Base-by-base conservation (phyloP, 35 echinoderm and acorn worm species). In the Eucidaris tribuloides region DNA sequence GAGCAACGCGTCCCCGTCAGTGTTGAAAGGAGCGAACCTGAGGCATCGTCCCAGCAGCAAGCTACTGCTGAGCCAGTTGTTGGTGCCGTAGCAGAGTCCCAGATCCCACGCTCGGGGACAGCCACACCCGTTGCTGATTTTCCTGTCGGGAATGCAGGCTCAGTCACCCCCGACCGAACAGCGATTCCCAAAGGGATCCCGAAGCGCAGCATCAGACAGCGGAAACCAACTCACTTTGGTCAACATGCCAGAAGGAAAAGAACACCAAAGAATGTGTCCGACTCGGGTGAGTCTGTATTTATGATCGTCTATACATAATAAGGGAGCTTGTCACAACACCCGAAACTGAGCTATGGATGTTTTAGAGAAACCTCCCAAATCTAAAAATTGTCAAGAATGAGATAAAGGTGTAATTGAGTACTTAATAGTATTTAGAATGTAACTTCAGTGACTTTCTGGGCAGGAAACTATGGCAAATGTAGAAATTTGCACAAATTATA, bases 201-300 rank as follows among this genome's bases (percentile, higher is more conserved):
- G 22, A 74, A 74, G 41, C 9, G 68, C 7, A 74, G 68, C n/a
- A 74, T 40, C 29, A 74, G 68, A 44, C 68, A 42, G 7, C 68
- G 77, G 30, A 80, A 79, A 44, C 55, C 60, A 35, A 63, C 62
- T 28, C 82, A 79, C 60, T 65, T 68, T 88, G 85, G 85, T 19
- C 57, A 59, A 60, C 36, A 25, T 17, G 9, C n/a, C 36, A 57
- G 48, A 50, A 39, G 59, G 59, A 83, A 41, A 38, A 57, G 56
- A 22, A 3, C 24, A 2, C 70, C 70, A 44, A 66, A 62, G 20
- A 80, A 80, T 65, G 66, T 46, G n/a, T 88, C 78, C 38, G 84
- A 88, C 39, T 88, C 85, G 65, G 85, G 85, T 88, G 29, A 87
- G 84, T 46, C 17, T n/a, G n/a, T n/a, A n/a, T n/a, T n/a, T n/a